Percentiles rank a stretch among this genome's conserved stretches.
phyloP scores from a whole-genome alignment of 2,113 vertebrate species.

The Phainopepla nitens region DNA sequence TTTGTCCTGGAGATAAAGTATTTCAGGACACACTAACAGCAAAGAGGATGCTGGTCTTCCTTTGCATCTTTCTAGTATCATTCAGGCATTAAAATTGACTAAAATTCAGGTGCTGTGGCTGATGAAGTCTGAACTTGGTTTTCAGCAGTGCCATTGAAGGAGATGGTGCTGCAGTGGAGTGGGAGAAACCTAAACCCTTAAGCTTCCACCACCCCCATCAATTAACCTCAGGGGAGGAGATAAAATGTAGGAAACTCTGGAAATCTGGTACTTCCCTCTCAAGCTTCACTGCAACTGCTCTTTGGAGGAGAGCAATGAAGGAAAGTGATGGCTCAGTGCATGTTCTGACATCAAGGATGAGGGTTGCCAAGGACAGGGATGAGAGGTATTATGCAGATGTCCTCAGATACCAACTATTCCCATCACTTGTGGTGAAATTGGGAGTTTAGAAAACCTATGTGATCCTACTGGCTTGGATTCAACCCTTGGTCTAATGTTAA shows the following conservation, averaged over 20 bases:
- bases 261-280: neutral
- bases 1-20: neutral
- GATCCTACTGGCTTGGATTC: neutral
- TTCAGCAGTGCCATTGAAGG: neutral
- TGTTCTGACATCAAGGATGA: neutral
- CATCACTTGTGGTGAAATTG: neutral
- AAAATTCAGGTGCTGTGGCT: neutral
- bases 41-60: neutral
- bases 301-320: neutral
- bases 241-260: neutral
- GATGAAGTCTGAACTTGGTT: neutral
- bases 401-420: neutral
- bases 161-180: neutral
- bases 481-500: rapidly evolving
- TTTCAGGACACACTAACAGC: neutral
- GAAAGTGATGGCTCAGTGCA: neutral
- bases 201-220: neutral
- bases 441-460: neutral
- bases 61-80: neutral
- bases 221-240: neutral
- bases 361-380: neutral
- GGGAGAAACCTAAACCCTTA: neutral
- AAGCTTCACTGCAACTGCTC: neutral
- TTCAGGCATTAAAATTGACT: neutral
- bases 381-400: neutral